Conservation (phyloP, 2,888 invertebrate species). For the Sarcophaga variegata region DNA sequence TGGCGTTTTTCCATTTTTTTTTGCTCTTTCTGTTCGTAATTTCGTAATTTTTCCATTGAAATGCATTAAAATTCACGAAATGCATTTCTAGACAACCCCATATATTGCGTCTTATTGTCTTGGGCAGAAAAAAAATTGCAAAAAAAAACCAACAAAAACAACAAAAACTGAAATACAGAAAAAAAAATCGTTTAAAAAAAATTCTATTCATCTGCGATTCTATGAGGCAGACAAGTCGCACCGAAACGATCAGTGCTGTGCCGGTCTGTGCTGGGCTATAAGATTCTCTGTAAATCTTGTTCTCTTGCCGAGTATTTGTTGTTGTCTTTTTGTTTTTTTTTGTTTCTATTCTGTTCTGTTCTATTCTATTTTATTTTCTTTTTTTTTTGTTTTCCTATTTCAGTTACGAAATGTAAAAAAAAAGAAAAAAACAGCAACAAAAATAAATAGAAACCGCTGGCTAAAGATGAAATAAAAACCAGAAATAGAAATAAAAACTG, state of each 20-base stretch:
- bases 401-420: too few relatives aligned
- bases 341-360: too few relatives aligned
- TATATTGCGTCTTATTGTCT: slow-evolving; percentile 42
- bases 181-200: slow-evolving; percentile 5
- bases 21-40: neutral
- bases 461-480: neutral
- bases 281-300: neutral
- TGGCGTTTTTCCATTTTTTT: neutral
- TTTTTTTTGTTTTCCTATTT: too few relatives aligned
- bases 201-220: slow-evolving; percentile 9
- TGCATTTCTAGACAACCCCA: slow-evolving; percentile 25
- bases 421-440: too few relatives aligned
- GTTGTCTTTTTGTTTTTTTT: too few relatives aligned
- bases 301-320: neutral
- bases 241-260: neutral
- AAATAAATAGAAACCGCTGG: neutral
- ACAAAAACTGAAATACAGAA: neutral
- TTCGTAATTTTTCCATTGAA: slow-evolving; percentile 47
- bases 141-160: too few relatives aligned
- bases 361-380: too few relatives aligned
- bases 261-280: neutral
- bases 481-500: neutral
- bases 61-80: slow-evolving; percentile 48
- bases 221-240: neutral
- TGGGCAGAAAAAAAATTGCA: neutral